phyloP scores from a whole-genome alignment of 2,888 invertebrate species.

The Lasioglossum leucozonium region DNA sequence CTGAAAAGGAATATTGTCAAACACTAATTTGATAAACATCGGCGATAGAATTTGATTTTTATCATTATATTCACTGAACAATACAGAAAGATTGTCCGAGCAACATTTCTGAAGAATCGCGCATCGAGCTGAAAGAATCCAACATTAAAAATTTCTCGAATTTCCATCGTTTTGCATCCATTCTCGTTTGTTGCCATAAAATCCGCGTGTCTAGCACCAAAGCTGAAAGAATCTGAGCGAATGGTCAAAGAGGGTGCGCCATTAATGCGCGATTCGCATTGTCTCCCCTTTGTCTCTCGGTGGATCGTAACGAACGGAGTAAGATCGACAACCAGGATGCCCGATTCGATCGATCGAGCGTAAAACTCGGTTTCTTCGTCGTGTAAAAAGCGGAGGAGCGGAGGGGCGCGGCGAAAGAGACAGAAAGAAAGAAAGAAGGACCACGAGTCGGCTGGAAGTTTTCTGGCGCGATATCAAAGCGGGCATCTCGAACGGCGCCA shows the following conservation, averaged over 20 bases:
- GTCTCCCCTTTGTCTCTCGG: background rate
- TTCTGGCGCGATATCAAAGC: slow-evolving; percentile 76
- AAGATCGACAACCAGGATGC: slow-evolving; percentile 27
- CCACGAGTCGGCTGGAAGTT: slow-evolving; percentile 60
- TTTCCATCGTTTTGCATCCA: no score
- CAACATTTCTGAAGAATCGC: no score
- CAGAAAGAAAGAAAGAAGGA: slow-evolving; percentile 35
- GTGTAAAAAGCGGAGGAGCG: slow-evolving; percentile 1
- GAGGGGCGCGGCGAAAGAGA: background rate
- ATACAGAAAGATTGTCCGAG: no score
- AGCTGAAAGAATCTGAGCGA: background rate
- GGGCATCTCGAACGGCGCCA: slow-evolving; percentile 80
- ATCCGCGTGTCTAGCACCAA: background rate
- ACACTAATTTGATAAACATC: no score
- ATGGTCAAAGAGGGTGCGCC: background rate
- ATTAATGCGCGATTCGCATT: background rate
- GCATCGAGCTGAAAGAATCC: no score
- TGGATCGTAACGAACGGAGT: slow-evolving; percentile 10
- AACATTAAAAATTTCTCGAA: no score
- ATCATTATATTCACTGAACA: no score
- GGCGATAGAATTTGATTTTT: no score
- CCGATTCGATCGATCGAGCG: slow-evolving; percentile 41
- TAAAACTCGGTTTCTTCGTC: slow-evolving; percentile 31
- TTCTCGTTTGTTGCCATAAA: background rate
- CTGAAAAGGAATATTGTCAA: no score